Conservation (phyloP, 2,888 invertebrate genomes). For the Tyria jacobaeae region DNA sequence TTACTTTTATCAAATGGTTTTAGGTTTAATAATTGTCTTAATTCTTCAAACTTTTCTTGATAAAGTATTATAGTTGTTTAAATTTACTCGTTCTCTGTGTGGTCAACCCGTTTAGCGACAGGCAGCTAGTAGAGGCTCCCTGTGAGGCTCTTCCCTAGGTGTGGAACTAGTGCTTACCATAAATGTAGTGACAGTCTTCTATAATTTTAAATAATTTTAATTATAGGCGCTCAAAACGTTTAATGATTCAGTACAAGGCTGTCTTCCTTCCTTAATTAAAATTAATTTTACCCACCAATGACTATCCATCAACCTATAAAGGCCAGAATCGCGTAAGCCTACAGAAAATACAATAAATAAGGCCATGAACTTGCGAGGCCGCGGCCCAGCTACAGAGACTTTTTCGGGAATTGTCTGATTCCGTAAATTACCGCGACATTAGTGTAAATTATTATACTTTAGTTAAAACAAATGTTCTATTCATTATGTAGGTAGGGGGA, state of each 20-base stretch:
- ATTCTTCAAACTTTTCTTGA: no score
- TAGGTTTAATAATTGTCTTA: no score
- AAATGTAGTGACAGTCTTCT: background rate
- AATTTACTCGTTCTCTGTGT: no score
- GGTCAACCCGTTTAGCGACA: no score
- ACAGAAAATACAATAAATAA: constrained; percentile 16
- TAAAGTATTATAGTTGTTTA: no score
- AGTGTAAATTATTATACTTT: constrained; percentile 44
- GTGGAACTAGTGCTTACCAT: no score
- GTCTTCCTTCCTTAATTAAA: constrained; percentile 1
- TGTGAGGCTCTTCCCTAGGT: no score
- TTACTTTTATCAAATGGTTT: no score
- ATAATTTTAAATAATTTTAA: background rate
- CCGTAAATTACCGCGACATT: constrained; percentile 40
- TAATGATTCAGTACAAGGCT: background rate
- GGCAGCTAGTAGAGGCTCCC: no score
- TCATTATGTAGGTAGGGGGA: constrained; percentile 34
- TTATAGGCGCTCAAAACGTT: background rate
- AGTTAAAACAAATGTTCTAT: constrained; percentile 41
- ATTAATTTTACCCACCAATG: constrained; percentile 4
- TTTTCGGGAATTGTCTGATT: constrained; percentile 36
- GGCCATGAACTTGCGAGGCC: constrained; percentile 6
- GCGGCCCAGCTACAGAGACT: constrained; percentile 14
- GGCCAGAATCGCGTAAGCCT: constrained; percentile 1
- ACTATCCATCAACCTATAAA: constrained; percentile 1